Evolutionary conservation across 2,113 vertebrate species (phyloP), one percentile per base, ranked within the genome.

Genomic region (Silurus asotus): DNA sequence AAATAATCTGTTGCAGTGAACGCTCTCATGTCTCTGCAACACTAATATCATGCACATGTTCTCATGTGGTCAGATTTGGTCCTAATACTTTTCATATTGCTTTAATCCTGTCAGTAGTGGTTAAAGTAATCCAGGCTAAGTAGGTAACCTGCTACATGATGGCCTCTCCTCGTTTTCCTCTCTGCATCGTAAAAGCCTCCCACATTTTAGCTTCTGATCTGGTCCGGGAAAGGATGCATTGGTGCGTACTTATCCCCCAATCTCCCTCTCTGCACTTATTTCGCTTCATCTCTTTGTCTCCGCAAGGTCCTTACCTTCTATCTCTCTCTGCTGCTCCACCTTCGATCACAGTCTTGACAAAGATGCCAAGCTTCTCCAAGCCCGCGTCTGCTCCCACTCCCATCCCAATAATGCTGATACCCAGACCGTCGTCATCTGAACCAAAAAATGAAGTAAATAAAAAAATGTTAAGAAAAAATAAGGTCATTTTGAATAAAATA

Each of bases 361-460:
- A 99, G 94, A 99, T 99, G 85, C 98, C 98, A 84, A 99, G 95
- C 89, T 99, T 99, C 93, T 99, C 98, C 88, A 99, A 94, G 1
- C 98, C 98, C 9, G 97, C 97, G 83, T 99, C 98, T 51, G 98
- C 97, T 85, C 98, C 98, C 0, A 99, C 97, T n/a, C 98, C 98
- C 98, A 99, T 99, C 89, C 98, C 98, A 82, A 99, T 99, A 89
- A 99, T 99, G 85, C 97, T 98, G 94, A 99, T 97, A 51, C 98
- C 98, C 88, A 99, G 95, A 59, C 98, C 98, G 37, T 99, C 97
- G 17, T 98, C 97, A 92, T 99, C 98, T 99, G 92, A 2, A 77
- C 19, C 48, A 19, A 6, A 75, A 76, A 37, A 37, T 37, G 2
- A 93, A 91, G 59, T 61, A 14, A 80, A 69, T 0, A 49, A 69